These are phyloP conservation scores for Psittacula cyanocephala DNA, from an alignment of 2,113 vertebrate genomes.

Conservation along the genomic window DNA sequence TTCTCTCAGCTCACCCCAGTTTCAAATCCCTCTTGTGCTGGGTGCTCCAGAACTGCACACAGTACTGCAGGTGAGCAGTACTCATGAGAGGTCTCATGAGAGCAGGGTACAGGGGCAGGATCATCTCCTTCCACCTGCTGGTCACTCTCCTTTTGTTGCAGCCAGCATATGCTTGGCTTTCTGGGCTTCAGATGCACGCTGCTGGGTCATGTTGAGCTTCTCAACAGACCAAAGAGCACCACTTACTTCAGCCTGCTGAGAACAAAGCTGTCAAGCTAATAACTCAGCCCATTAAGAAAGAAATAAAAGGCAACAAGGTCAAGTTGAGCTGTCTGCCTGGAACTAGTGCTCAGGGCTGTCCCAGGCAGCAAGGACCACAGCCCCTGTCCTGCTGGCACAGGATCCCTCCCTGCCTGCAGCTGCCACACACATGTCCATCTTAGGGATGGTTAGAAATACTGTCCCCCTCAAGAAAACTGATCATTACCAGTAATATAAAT, in stretches of 20 bases:
- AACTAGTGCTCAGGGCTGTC: accelerated
- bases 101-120: not conserved
- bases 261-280: not conserved
- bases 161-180: not conserved
- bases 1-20: not conserved
- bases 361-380: not conserved
- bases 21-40: not conserved
- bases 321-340: not conserved
- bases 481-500: not conserved
- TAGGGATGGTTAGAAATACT: not conserved
- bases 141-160: not conserved
- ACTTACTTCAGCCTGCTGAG: not conserved
- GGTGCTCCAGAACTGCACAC: not conserved
- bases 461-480: not conserved
- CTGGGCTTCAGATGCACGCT: not conserved
- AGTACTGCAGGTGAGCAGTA: not conserved
- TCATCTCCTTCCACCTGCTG: not conserved
- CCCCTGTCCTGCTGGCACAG: not conserved
- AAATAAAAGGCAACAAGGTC: not conserved
- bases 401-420: not conserved
- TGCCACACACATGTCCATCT: accelerated
- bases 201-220: not conserved
- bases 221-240: not conserved
- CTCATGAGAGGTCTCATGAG: not conserved
- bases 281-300: not conserved